A percentile compares a stretch with the other conserved stretches of the same genome.
These are phyloP conservation scores for Mus musculus DNA, from an alignment of 2,113 vertebrate genomes.

Conservation along the genomic window DNA sequence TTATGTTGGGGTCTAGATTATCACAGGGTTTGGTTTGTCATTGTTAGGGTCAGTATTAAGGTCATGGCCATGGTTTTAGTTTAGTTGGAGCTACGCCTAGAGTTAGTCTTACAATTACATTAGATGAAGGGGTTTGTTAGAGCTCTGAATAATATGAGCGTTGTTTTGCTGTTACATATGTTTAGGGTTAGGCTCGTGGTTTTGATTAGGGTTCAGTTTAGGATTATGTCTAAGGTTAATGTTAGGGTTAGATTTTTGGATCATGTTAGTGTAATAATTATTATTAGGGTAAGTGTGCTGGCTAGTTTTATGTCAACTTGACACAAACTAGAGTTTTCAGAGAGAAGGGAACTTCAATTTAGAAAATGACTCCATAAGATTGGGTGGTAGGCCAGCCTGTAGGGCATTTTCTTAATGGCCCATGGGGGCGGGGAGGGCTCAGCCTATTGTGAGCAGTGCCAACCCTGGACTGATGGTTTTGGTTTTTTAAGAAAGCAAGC, in stretches of 20 bases:
- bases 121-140: neutral
- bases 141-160: neutral
- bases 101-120: neutral
- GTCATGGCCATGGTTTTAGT: neutral
- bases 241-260: neutral
- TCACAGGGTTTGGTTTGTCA: neutral
- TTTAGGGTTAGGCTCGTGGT: neutral
- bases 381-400: neutral
- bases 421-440: too few relatives aligned
- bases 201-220: neutral
- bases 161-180: neutral
- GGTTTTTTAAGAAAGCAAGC: neutral
- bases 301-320: neutral
- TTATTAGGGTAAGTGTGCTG: neutral
- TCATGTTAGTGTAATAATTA: neutral
- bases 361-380: neutral
- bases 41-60: neutral
- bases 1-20: neutral
- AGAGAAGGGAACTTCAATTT: neutral
- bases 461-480: neutral
- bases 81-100: too few relatives aligned
- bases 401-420: neutral
- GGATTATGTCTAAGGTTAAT: neutral
- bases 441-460: neutral
- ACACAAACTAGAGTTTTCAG: neutral